Evolutionary conservation across 2,113 vertebrate species (phyloP).

Genomic region (Dendrocopos noguchii): DNA sequence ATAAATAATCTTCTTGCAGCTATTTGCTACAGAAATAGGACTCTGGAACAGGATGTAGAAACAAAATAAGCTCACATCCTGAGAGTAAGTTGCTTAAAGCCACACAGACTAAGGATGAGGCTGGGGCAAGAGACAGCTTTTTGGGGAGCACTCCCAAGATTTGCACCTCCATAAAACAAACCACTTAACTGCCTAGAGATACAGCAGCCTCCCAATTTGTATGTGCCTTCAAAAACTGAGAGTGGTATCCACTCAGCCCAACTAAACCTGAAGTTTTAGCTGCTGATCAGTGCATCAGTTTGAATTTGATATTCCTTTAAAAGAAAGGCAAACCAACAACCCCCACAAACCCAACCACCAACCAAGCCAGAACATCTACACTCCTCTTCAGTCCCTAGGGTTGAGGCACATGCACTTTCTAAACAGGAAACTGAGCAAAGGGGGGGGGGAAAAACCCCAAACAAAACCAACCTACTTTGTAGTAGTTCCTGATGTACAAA

Average conservation of each 20-base stretch:
- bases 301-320: background rate
- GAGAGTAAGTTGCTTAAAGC: background rate
- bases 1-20: background rate
- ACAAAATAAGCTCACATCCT: background rate
- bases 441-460: background rate
- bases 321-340: background rate
- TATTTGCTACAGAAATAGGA: slow-evolving; percentile 48
- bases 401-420: background rate
- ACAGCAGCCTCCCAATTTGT: background rate
- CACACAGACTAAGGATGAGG: background rate
- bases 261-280: background rate
- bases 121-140: background rate
- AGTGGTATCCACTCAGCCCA: background rate
- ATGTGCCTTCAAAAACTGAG: background rate
- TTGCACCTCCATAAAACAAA: background rate
- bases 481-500: background rate
- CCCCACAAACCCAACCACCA: background rate
- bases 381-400: background rate
- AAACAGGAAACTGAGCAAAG: background rate
- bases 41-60: background rate
- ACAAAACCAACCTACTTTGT: too few relatives aligned
- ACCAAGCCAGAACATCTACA: rapidly evolving
- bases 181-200: background rate
- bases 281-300: background rate
- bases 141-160: background rate